A percentile compares a stretch with the other conserved stretches of the same genome.
Conservation (phyloP, 2,797 vertebrate species). For the Xiphophorus birchmanni region DNA sequence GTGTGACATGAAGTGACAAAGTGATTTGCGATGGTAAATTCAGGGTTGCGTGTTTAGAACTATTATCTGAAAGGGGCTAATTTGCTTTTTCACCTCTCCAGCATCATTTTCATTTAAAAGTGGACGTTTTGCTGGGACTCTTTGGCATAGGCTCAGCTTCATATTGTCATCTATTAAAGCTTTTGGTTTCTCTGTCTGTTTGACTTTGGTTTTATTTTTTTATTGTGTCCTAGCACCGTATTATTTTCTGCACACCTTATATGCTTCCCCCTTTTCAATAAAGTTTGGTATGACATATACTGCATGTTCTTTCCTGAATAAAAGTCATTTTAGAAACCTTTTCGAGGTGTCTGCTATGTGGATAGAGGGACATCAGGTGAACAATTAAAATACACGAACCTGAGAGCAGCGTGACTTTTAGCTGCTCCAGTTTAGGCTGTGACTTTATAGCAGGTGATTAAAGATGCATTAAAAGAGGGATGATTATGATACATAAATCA, state of each 20-base stretch:
- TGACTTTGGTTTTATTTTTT: neutral
- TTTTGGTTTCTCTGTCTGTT: neutral
- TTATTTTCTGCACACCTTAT: neutral
- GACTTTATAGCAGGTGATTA: constrained; percentile 66
- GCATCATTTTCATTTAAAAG: neutral
- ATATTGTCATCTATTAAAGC: neutral
- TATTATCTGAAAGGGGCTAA: neutral
- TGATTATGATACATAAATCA: constrained; percentile 76
- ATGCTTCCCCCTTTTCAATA: neutral
- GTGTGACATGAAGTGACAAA: neutral
- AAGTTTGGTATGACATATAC: neutral
- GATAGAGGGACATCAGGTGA: neutral
- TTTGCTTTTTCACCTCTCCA: neutral
- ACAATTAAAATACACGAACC: constrained; percentile 33
- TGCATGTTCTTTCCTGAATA: neutral
- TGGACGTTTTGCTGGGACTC: neutral
- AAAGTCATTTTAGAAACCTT: neutral
- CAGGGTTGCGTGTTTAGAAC: neutral
- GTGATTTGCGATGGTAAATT: neutral
- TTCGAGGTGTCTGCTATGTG: neutral
- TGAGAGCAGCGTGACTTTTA: constrained; percentile 38
- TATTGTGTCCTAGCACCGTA: neutral
- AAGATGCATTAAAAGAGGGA: constrained; percentile 72
- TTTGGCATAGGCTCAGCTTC: neutral
- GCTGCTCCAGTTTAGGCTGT: constrained; percentile 42